phyloP scores from a whole-genome alignment of 2,113 vertebrate species.

The Corvus hawaiiensis region DNA sequence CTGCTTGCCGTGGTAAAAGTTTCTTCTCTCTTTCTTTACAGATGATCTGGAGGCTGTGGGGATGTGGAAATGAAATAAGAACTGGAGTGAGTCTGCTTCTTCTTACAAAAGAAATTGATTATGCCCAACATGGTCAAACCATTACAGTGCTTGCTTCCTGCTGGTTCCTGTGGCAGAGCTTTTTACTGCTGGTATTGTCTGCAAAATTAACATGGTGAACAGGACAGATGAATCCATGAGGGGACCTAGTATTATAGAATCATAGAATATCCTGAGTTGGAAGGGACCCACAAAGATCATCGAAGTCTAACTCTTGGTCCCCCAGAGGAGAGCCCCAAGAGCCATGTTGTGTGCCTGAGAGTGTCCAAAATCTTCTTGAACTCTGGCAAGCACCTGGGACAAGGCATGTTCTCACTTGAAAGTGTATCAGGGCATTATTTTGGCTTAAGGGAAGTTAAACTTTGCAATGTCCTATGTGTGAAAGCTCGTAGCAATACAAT shows the following conservation, averaged over 20 bases:
- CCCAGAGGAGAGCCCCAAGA: not conserved
- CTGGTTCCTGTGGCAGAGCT: not conserved
- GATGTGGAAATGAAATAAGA: not conserved
- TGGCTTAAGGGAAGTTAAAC: not conserved
- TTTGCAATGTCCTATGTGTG: not conserved
- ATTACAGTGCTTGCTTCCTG: not conserved
- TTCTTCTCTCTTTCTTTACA: not conserved
- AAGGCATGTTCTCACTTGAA: not conserved
- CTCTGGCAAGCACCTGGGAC: not conserved
- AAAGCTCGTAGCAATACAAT: not conserved
- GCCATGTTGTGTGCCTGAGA: not conserved
- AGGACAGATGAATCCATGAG: not conserved
- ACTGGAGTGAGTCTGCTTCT: not conserved
- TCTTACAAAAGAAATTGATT: not conserved
- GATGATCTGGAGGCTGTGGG: accelerated
- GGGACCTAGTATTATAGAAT: not conserved
- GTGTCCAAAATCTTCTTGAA: not conserved
- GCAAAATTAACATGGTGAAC: not conserved
- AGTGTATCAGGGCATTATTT: not conserved
- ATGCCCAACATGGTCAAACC: not conserved
- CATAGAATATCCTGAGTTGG: not conserved
- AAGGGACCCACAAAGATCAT: not conserved
- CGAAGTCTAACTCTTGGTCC: not conserved
- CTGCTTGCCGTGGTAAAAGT: not conserved
- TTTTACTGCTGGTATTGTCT: not conserved